Base-by-base conservation (phyloP, 2,888 invertebrate species). In the Cheiracanthium punctorium region DNA sequence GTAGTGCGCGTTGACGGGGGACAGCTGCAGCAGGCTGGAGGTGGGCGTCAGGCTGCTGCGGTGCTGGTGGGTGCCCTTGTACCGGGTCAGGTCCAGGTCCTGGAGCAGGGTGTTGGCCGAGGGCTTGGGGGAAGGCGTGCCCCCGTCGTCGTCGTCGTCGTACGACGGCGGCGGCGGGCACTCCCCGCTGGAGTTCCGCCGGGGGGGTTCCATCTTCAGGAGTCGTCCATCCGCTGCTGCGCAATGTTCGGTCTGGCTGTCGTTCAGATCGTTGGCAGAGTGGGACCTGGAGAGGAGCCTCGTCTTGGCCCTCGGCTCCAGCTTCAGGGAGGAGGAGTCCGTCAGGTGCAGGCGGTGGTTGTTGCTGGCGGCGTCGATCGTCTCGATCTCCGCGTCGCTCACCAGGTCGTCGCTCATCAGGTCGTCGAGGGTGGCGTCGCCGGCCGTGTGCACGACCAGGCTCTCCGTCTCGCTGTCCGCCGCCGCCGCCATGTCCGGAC, bases 141-240 rank as follows among this genome's bases (percentile, higher is more conserved):
- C 24, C 7, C 12, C 17, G 12, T 67, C 67, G 8, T 24, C 48
- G 8, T 4, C 2, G 24, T 29, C 28, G 12, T 65, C 65, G 8
- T 20, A 64, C n/a, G n/a, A n/a, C 0, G 48, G n/a, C 12, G 48
- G 30, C 0, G 48, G 33, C 0, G 86, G 67, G 24, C 67, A 87
- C 41, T 87, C 86, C 7, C 86, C 86, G 37, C 86, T 87, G n/a
- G 86, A 87, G 41, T 87, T 87, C 29, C 86, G 41, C 12, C 86
- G 81, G 7, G 80, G 86, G 0, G 81, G 81, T 0, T 87, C 86
- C 1, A 58, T 24, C 24, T 58, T 58, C 1, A 58, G 20, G n/a
- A n/a, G n/a, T n/a, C n/a, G n/a, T 2, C 58, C 58, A 24, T 58
- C 58, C n/a, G n/a, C n/a, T n/a, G n/a, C n/a, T 58, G 58, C 1